Conservation (phyloP, 1,140 invertebrate species). For the Bemisia tabaci region DNA sequence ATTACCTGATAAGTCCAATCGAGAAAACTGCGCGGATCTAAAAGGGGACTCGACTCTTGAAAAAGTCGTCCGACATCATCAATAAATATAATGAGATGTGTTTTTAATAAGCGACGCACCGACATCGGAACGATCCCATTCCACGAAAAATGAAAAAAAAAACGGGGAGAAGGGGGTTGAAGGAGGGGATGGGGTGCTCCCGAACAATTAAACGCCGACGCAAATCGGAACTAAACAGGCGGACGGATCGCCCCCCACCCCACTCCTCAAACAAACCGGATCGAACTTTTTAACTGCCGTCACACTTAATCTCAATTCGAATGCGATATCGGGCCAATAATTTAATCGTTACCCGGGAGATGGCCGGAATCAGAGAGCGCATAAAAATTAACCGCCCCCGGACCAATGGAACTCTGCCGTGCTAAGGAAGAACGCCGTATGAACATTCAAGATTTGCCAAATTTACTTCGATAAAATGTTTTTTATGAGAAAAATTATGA, state of each 20-base stretch:
- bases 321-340: background rate
- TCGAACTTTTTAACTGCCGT: background rate
- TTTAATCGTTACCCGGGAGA: background rate
- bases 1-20: no score
- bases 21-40: no score
- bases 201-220: no score
- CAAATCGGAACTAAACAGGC: no score
- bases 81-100: background rate
- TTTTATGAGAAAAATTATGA: no score
- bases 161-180: no score
- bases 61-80: background rate
- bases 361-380: background rate
- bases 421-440: no score
- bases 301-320: background rate
- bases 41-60: no score
- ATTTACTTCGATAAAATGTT: no score
- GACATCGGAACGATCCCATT: background rate
- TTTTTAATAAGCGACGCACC: background rate
- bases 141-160: background rate
- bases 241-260: no score
- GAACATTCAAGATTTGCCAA: no score
- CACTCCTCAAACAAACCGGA: background rate
- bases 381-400: background rate
- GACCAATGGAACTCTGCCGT: background rate
- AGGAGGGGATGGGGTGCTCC: no score